Base-by-base conservation (phyloP, 2,113 vertebrate species). In the Scartelaos histophorus region DNA sequence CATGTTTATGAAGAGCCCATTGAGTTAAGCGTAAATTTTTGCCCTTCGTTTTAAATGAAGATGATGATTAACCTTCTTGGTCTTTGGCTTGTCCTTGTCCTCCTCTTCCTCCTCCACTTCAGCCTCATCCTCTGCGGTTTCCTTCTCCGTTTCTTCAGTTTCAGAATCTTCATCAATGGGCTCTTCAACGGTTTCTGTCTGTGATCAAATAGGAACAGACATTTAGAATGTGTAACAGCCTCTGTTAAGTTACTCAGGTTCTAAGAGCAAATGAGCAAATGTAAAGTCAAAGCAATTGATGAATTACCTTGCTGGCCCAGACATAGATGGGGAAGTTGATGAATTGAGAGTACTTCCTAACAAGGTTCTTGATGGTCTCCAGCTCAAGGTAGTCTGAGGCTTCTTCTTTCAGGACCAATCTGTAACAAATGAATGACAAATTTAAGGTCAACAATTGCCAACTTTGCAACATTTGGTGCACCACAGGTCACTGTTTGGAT, bases 261-360 rank as follows among this genome's bases (percentile, higher is more conserved):
- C 17, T 35, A 11, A 58, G 49, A n/a, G 29, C 0, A 53, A 34
- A 22, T 24, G 29, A 70, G 1, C 11, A 46, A 66, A 11, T 58
- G 45, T 64, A 22, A 29, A 25, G 58, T 45, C 24, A 6, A 64
- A 54, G 51, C 2, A 15, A 35, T 34, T 21, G 0, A 54, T 10
- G 51, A 17, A n/a, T 90, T 61, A 98, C 98, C 95, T 99, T 99
- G 92, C 98, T 99, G 87, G 96, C 96, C 98, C 98, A 99, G 11
- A 99, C 95, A 0, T 97, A 99, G 74, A 99, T 99, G 47, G 98
- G 98, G 82, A 99, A 99, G 91, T 99, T 99, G 81, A 99, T 99
- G 87, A 99, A 99, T 86, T 99, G 98, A 0, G 98, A 99, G 51
- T 99, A 99, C 68, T 99, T 99, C 87, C 73, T 98, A 68, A 99